phyloP scores from a whole-genome alignment of 2,113 vertebrate genomes.

The Nestor notabilis region DNA sequence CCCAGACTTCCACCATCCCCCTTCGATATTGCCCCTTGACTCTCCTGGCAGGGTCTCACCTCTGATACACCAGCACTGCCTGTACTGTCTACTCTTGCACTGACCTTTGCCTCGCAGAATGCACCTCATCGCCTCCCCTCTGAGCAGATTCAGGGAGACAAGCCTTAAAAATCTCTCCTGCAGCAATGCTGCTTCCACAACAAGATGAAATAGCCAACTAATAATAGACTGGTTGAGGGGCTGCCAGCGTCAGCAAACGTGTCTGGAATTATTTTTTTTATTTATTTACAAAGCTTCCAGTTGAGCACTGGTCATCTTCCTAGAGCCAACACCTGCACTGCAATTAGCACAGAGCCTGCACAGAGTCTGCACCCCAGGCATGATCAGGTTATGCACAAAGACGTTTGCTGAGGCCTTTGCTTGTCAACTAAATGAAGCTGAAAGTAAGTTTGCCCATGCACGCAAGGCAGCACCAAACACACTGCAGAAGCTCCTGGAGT shows the following conservation, averaged over 20 bases:
- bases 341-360: neutral
- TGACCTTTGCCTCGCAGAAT: rapidly evolving
- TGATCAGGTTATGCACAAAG: neutral
- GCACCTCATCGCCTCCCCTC: rapidly evolving
- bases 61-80: neutral
- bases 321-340: neutral
- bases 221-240: neutral
- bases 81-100: rapidly evolving
- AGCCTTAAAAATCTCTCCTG: neutral
- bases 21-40: rapidly evolving
- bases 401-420: rapidly evolving
- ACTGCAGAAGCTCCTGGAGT: neutral
- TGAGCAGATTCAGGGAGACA: neutral
- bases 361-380: neutral
- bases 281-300: neutral
- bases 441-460: neutral
- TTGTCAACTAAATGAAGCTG: neutral
- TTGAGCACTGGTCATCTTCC: neutral
- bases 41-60: rapidly evolving
- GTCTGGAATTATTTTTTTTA: neutral
- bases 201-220: neutral
- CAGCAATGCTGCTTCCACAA: neutral
- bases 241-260: neutral
- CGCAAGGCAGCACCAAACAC: neutral
- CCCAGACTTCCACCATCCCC: neutral